Conservation (phyloP, 1,140 invertebrate species). For the Drosophila sp. region DNA sequence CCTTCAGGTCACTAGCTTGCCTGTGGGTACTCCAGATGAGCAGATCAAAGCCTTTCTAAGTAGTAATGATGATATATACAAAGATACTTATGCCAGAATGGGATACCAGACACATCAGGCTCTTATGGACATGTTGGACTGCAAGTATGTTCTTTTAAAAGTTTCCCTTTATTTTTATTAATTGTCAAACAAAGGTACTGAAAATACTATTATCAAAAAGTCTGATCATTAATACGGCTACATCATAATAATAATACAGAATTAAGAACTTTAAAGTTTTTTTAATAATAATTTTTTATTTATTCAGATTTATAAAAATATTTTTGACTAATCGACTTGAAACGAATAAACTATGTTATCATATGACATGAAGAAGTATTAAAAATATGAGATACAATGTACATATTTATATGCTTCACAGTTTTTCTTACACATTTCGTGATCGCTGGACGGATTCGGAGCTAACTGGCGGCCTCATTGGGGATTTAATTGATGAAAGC, state of each 20-base stretch:
- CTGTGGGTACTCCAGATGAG: conserved; percentile 24
- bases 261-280: too few relatives aligned
- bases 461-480: conserved; percentile 63
- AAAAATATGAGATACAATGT: too few relatives aligned
- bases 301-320: not conserved
- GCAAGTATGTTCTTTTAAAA: conserved; percentile 49
- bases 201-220: too few relatives aligned
- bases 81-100: conserved; percentile 52
- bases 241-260: too few relatives aligned
- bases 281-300: accelerated
- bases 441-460: conserved; percentile 73
- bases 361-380: too few relatives aligned
- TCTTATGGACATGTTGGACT: conserved; percentile 62
- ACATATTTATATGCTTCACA: conserved; percentile 17
- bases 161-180: too few relatives aligned
- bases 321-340: too few relatives aligned
- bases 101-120: conserved; percentile 51
- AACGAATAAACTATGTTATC: too few relatives aligned
- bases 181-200: too few relatives aligned
- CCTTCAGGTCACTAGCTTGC: conserved; percentile 48
- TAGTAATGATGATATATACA: conserved; percentile 31
- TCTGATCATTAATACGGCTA: too few relatives aligned
- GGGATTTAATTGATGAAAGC: conserved; percentile 42
- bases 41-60: conserved; percentile 45
- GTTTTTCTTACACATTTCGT: conserved; percentile 51